These are phyloP conservation scores for Proterorhinus semilunaris DNA, from an alignment of 2,113 vertebrate genomes.

Conservation along the genomic window DNA sequence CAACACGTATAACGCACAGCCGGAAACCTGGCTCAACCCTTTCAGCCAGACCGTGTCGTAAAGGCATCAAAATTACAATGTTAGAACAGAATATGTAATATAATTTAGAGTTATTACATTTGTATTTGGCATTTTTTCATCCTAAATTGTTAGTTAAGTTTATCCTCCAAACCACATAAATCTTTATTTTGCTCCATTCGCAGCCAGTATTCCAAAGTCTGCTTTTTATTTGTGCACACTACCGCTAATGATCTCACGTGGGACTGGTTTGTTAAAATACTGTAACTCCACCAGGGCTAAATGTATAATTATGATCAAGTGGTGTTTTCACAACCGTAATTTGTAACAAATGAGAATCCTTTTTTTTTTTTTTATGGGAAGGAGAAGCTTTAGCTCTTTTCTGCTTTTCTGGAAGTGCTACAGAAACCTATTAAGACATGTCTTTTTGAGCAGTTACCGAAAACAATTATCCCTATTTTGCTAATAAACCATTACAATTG, in stretches of 20 bases:
- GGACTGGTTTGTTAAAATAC: conserved; percentile 29
- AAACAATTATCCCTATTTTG: conserved; percentile 54
- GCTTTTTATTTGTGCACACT: neutral
- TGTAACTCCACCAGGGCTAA: conserved; percentile 29
- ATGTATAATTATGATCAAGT: conserved; percentile 48
- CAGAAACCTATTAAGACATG: conserved; percentile 36
- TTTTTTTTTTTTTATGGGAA: conserved; percentile 18
- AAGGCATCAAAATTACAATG: too few species aligned
- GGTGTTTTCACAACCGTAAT: conserved; percentile 51
- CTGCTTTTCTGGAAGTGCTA: conserved; percentile 12
- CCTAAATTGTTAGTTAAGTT: too few species aligned
- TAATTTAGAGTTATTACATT: too few species aligned
- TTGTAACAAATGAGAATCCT: conserved; percentile 55
- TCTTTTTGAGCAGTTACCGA: conserved; percentile 55
- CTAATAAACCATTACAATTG: conserved; percentile 61
- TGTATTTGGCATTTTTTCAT: too few species aligned
- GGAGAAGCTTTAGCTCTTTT: conserved; percentile 7
- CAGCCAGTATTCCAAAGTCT: neutral
- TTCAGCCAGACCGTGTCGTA: too few species aligned
- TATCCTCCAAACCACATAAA: too few species aligned
- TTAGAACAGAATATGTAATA: too few species aligned
- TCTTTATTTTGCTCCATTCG: neutral
- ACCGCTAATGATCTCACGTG: conserved; percentile 9
- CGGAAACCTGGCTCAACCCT: too few species aligned
- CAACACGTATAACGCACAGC: too few species aligned